Evolutionary conservation across 2,113 vertebrate genomes (phyloP), one percentile per base, ranked within the genome.

Genomic region (Fregetta grallaria): DNA sequence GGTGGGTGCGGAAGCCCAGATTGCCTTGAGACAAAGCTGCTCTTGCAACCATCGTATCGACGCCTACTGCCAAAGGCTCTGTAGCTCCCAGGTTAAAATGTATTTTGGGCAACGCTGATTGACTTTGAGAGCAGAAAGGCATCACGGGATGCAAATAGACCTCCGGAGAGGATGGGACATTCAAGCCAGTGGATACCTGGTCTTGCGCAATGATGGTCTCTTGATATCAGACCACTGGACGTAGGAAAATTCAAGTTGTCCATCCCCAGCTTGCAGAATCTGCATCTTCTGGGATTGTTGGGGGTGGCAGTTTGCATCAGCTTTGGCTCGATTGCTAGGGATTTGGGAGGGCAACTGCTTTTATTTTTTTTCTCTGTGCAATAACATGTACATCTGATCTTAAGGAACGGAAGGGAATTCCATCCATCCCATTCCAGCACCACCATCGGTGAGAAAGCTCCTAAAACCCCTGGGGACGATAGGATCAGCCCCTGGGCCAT

Each of bases 281-380:
- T 40, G 75, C 27, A 3, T 30, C 14, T 70, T 40, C 11, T 1
- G 22, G 36, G 66, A 1, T 4, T 7, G 30, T 45, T 18, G 4
- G 10, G 17, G 3, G 3, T 15, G 14, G 11, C 19, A 10, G 3
- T 38, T 22, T 13, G 1, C 3, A 1, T 3, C 55, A 5, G 1
- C 59, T 92, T 66, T 44, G 53, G 9, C 5, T 8, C 0, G 0
- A 1, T 34, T 2, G 1, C 11, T 2, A 10, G 15, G 10, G 26
- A 18, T 42, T 55, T 1, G 1, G 30, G 67, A 85, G 6, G n/a
- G 17, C 5, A 61, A 11, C 1, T 12, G 29, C 47, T 45, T 34
- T 29, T 12, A 4, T 11, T 42, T 4, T 22, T 3, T 3, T 1
- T 10, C 13, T 68, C 7, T 3, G 6, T 13, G 36, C 21, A 40